These are phyloP conservation scores for Orestias chungarensis DNA, from an alignment of 2,797 vertebrate species.

Conservation along the genomic window DNA sequence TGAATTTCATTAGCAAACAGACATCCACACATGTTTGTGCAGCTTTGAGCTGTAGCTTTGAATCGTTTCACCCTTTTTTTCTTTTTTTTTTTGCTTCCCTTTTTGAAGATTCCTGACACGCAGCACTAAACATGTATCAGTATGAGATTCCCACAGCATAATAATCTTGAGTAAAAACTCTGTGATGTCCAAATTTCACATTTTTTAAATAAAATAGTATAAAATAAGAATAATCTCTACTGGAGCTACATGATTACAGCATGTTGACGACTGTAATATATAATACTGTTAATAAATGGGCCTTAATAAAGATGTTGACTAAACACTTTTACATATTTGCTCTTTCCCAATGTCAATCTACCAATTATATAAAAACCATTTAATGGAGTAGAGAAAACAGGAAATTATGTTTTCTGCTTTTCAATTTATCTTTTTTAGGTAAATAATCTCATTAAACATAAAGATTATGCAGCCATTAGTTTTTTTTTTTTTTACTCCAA, in stretches of 20 bases:
- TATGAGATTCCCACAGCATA: neutral
- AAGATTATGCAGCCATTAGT: neutral
- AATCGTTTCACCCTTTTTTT: slow-evolving; percentile 7
- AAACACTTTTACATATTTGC: neutral
- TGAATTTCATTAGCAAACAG: slow-evolving; percentile 80
- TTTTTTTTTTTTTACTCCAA: too few species aligned
- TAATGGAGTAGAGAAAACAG: too few species aligned
- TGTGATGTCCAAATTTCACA: neutral
- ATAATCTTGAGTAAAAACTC: neutral
- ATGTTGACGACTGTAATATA: neutral
- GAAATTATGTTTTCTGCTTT: neutral
- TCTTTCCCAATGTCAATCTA: neutral
- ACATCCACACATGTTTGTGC: slow-evolving; percentile 39
- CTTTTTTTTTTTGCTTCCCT: slow-evolving; percentile 4
- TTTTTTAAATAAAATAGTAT: neutral
- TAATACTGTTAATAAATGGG: neutral
- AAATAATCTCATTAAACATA: neutral
- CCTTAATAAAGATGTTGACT: neutral
- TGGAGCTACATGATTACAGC: neutral
- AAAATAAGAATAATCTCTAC: neutral
- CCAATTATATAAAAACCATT: too few species aligned
- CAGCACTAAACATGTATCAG: neutral
- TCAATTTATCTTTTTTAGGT: neutral
- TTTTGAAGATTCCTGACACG: neutral
- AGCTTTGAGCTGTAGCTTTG: slow-evolving; percentile 33